Base-by-base conservation (phyloP, 2,113 vertebrate genomes). In the Pygoscelis adeliae region DNA sequence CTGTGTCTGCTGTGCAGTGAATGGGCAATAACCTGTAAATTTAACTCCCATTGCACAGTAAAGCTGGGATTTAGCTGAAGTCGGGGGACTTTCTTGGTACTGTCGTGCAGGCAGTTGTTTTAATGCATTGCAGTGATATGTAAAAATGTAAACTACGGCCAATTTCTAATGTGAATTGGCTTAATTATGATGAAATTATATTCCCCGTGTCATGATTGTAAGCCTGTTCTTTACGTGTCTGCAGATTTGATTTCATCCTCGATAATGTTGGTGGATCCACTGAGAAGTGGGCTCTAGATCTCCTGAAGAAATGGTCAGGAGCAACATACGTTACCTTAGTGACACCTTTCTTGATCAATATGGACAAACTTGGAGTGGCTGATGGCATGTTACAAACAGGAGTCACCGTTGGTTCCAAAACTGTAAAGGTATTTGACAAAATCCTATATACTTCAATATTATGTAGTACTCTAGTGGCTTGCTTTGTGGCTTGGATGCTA, bases 271-370 rank as follows among this genome's bases (percentile, higher is more conserved):
- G 99, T 29, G 99, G 99, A 85, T 98, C 98, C 71, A 99, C 98
- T 2, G 99, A 99, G 97, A 95, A 93, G 1, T 99, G 99, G 99
- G 99, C 99, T 8, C 94, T 98, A 56, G 96, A 88, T 56, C 98
- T 99, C 23, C 98, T 99, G 69, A 99, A 99, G 97, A 99, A 99
- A 8, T 99, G 99, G 99, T 98, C 98, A 3, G 99, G 99, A 44
- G 99, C 99, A 63, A 99, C 99, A 1, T 99, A 99, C 4, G 98
- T 99, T 93, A 99, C 99, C 9, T 97, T 99, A 42, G 98, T 99
- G 74, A 99, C 99, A 2, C 99, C 99, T 25, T 99, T 99, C 95
- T 96, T 99, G 79, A 98, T 98, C 77, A 99, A 99, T 97, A 98
- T 99, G 34, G 99, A 99, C 97, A 96, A 12, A 23, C 97, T 99